Conservation (phyloP, 2,797 vertebrate species). For the Neoniphon sammara region DNA sequence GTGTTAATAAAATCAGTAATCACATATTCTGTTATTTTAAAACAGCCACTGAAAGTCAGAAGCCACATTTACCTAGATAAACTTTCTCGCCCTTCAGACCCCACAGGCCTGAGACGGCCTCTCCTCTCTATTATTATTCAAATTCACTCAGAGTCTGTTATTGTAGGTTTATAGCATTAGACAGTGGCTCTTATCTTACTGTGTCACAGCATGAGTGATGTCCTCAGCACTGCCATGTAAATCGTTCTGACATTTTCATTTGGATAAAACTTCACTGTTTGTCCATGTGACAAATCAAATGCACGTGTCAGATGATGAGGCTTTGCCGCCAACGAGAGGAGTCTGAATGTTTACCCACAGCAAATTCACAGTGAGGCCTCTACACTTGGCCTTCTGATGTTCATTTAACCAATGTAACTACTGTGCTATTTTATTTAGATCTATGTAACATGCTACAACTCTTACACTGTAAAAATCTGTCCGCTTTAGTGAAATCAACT, state of each 20-base stretch:
- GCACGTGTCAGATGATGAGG: slow-evolving; percentile 76
- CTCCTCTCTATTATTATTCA: slow-evolving; percentile 55
- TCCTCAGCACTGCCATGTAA: slow-evolving; percentile 79
- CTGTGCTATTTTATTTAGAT: no score
- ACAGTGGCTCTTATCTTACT: slow-evolving; percentile 44
- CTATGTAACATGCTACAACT: no score
- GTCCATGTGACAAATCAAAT: slow-evolving; percentile 87
- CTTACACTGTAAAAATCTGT: no score
- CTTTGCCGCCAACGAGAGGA: slow-evolving; percentile 2
- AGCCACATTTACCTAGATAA: background rate
- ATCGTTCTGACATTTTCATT: slow-evolving; percentile 90
- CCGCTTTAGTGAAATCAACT: no score
- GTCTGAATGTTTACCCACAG: slow-evolving; percentile 69
- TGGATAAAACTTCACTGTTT: slow-evolving; percentile 88
- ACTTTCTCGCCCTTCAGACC: background rate
- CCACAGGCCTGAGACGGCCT: background rate
- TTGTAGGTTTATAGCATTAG: slow-evolving; percentile 63
- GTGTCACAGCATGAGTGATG: slow-evolving; percentile 44
- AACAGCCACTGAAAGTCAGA: no score
- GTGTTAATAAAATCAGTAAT: no score
- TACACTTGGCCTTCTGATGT: no score
- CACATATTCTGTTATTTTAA: no score
- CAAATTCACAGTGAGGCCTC: no score
- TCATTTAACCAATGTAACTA: no score
- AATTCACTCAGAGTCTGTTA: slow-evolving; percentile 54